Evolutionary conservation across 2,797 vertebrate species (phyloP).

Genomic region (Pseudocheirus occidentalis): DNA sequence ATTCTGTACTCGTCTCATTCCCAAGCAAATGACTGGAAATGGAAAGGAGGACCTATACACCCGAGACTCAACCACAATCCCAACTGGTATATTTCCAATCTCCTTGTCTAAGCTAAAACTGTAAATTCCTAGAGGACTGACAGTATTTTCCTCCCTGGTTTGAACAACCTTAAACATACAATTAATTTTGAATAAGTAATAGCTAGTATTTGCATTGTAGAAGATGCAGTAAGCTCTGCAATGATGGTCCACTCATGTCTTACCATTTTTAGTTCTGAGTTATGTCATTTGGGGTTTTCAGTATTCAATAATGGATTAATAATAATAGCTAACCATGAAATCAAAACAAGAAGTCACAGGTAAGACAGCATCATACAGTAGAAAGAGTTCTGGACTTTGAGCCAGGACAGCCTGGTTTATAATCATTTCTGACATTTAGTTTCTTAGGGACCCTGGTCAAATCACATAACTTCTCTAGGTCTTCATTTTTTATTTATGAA

Average conservation of each 20-base stretch:
- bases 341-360: not conserved
- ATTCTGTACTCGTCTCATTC: not conserved
- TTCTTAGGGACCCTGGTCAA: not conserved
- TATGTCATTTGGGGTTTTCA: conserved; percentile 39
- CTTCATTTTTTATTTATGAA: not conserved
- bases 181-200: conserved; percentile 17
- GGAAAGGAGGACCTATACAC: not conserved
- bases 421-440: not conserved
- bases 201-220: conserved; percentile 13
- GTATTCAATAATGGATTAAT: not conserved
- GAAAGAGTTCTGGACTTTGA: not conserved
- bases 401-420: not conserved
- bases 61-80: conserved; percentile 33
- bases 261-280: not conserved
- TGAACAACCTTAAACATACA: not conserved
- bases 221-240: conserved; percentile 12
- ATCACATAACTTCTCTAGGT: not conserved
- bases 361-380: not conserved
- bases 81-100: not conserved
- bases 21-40: conserved; percentile 27
- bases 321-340: not conserved
- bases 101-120: conserved; percentile 36
- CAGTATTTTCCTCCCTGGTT: not conserved
- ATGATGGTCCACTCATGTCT: not conserved
- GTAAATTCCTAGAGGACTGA: conserved; percentile 21